Evolutionary conservation across 2,797 vertebrate genomes (phyloP), one percentile per base, ranked within the genome.

Genomic region (Toxotes lorentzi): DNA sequence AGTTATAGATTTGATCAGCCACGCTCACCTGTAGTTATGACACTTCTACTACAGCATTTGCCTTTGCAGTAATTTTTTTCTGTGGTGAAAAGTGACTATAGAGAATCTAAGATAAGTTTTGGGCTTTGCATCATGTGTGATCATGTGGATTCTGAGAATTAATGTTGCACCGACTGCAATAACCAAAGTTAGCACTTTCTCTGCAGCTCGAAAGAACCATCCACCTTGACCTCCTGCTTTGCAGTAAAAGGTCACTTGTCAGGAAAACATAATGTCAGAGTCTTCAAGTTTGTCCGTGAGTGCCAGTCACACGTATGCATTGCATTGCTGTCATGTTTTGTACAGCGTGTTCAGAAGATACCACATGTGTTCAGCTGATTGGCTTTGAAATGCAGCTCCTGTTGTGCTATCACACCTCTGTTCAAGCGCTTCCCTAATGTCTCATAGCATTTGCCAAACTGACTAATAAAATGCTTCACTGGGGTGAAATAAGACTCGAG

Each of bases 401-500:
- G 23, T 60, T 78, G 51, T 63, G 53, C 56, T 54, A 30, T 81
- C 76, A 54, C 66, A 72, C 73, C 63, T 73, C 51, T 58, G 47
- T 85, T 65, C 35, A 54, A 21, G 4, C 12, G 0, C 35, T 30
- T 73, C 73, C 54, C 43, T 56, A 43, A 78, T 73, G 73, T 70
- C 78, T 86, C 43, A 78, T 32, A 51, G 47, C 40, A 57, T 83
- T 85, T 57, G 32, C 24, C 57, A 74, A 69, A 60, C 47, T 70
- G 51, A 88, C 51, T 78, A 76, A 86, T 82, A 72, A 83, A 85
- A 81, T 70, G 58, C 23, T 51, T 81, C 66, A 66, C 54, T 8
- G 9, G 62, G 72, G 69, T 81, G 70, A 80, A 81, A 73, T 61
- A 77, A 38, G 24, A 71, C 65, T 61, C 3, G 1, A 56, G 51